Percentiles rank a stretch among this genome's conserved stretches.
Conservation (phyloP, 2,888 invertebrate genomes). For the Diabrotica balteata region DNA sequence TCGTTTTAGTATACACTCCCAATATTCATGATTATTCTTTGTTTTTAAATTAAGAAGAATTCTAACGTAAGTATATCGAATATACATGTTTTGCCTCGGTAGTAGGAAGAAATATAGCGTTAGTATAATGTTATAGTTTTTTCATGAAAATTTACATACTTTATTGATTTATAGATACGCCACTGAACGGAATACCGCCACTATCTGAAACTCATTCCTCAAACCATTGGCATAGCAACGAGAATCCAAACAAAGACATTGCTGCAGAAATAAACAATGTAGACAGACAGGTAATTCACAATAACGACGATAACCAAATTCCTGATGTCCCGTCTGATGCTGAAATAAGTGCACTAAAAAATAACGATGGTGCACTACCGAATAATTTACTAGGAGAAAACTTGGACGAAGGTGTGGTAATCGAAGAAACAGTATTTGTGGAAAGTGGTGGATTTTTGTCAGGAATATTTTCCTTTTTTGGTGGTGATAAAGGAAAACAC, state of each 20-base stretch:
- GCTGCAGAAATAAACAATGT: neutral
- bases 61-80: too few species aligned
- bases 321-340: neutral
- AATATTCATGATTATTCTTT: too few species aligned
- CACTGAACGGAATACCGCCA: neutral
- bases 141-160: neutral
- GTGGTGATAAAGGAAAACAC: neutral
- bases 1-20: too few species aligned
- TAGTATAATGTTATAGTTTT: too few species aligned
- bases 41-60: too few species aligned
- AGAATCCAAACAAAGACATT: slow-evolving; percentile 1
- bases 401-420: slow-evolving; percentile 16
- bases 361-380: slow-evolving; percentile 9
- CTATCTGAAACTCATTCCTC: neutral
- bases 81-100: too few species aligned
- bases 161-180: neutral
- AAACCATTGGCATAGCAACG: neutral
- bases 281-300: too few species aligned
- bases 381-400: slow-evolving; percentile 12
- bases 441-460: slow-evolving; percentile 24
- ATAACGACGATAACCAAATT: too few species aligned
- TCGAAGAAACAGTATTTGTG: slow-evolving; percentile 16
- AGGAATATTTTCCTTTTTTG: slow-evolving; percentile 24
- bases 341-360: slow-evolving; percentile 1
- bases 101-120: too few species aligned